These are phyloP conservation scores for Chionis minor DNA, from an alignment of 2,113 vertebrate genomes.

Conservation along the genomic window DNA sequence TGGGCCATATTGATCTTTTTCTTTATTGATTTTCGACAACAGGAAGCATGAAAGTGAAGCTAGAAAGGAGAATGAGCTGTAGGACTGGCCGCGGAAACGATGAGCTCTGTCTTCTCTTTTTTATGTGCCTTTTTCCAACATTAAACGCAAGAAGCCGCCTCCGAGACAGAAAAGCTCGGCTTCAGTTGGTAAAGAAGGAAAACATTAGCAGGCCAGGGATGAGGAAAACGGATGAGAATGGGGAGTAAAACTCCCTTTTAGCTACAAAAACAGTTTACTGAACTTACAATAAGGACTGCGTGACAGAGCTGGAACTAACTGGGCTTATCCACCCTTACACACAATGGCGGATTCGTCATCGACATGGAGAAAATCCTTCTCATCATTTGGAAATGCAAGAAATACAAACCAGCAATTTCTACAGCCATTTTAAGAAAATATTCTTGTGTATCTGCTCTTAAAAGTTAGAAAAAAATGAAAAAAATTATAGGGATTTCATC, in stretches of 20 bases:
- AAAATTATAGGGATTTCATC: not conserved
- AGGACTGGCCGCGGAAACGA: not conserved
- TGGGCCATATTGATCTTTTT: not conserved
- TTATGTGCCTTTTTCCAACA: not conserved
- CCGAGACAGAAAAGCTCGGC: not conserved
- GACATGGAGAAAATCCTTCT: not conserved
- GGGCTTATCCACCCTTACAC: not conserved
- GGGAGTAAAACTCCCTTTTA: not conserved
- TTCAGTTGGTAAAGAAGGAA: not conserved
- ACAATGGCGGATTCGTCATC: rapidly evolving
- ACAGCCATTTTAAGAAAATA: not conserved
- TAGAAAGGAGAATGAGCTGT: not conserved
- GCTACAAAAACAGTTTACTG: not conserved
- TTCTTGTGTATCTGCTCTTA: not conserved
- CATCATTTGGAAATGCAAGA: not conserved
- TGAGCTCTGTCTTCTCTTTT: not conserved
- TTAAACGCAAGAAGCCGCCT: not conserved
- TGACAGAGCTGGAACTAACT: not conserved
- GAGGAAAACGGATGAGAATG: not conserved
- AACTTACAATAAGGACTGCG: not conserved
- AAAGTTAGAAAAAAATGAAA: not conserved
- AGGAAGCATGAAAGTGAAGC: not conserved
- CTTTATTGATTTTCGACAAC: not conserved
- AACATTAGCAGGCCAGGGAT: not conserved
- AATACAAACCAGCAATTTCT: not conserved